Conservation (phyloP, 2,888 invertebrate genomes). For the Epistrophella euchroma region DNA sequence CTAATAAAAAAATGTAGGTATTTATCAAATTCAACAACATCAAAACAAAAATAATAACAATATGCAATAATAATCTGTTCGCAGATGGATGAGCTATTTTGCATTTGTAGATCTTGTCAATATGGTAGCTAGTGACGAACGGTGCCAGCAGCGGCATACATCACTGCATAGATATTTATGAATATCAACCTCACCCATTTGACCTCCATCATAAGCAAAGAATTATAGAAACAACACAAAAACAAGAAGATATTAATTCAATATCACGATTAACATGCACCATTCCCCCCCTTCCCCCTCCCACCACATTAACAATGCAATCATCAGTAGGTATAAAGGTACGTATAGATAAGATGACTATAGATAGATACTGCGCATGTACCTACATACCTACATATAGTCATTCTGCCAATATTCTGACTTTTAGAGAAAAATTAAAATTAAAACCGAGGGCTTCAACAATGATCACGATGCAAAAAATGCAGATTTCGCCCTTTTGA, state of each 20-base stretch:
- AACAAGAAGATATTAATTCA: constrained; percentile 56
- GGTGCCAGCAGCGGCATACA: neutral
- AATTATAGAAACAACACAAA: constrained; percentile 3
- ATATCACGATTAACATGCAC: constrained; percentile 74
- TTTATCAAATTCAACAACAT: constrained; percentile 26
- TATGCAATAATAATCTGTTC: neutral
- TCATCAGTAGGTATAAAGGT: constrained; percentile 37
- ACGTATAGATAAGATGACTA: neutral
- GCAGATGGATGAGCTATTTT: constrained; percentile 55
- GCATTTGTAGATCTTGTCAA: constrained; percentile 55
- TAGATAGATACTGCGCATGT: neutral
- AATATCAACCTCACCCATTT: constrained; percentile 56
- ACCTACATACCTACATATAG: neutral
- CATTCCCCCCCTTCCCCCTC: constrained; percentile 18
- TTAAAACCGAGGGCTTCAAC: constrained; percentile 9
- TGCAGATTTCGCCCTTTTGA: constrained; percentile 24
- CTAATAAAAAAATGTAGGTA: constrained; percentile 27
- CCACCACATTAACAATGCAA: constrained; percentile 40
- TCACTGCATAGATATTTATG: constrained; percentile 15
- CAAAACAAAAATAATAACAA: constrained; percentile 10
- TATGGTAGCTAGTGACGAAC: constrained; percentile 7
- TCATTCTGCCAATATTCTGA: neutral
- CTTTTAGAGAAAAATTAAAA: neutral
- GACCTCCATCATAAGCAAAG: constrained; percentile 26
- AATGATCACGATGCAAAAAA: constrained; percentile 66